Evolutionary conservation across 2,113 vertebrate species (phyloP).

Genomic region (Carettochelys insculpta): DNA sequence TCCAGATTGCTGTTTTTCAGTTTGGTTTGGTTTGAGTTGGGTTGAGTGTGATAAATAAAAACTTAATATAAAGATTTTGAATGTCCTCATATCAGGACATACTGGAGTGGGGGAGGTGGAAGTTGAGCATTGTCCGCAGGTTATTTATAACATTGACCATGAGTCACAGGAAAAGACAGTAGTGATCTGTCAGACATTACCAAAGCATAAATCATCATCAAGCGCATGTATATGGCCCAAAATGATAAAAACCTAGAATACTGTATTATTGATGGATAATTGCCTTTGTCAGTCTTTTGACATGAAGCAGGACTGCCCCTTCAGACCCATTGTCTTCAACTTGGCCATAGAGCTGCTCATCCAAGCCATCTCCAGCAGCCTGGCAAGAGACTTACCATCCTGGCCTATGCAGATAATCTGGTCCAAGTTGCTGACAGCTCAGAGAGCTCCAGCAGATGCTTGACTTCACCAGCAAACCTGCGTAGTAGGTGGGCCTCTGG

Average conservation of each 20-base stretch:
- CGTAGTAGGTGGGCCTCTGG: no score
- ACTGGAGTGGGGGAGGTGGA: not conserved
- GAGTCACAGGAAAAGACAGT: not conserved
- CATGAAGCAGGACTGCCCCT: not conserved
- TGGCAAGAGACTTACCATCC: no score
- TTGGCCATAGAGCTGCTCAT: no score
- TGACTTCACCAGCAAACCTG: no score
- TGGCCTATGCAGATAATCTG: no score
- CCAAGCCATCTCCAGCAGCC: no score
- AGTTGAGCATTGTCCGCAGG: not conserved
- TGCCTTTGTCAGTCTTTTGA: not conserved
- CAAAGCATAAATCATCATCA: not conserved
- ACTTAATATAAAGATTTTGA: not conserved
- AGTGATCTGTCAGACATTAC: not conserved
- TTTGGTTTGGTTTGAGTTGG: no score
- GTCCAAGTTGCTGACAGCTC: no score
- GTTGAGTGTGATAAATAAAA: not conserved
- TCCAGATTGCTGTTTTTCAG: no score
- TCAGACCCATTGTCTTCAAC: no score
- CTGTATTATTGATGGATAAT: not conserved
- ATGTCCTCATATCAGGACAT: not conserved
- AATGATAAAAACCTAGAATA: not conserved
- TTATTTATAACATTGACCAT: not conserved
- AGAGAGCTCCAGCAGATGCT: no score
- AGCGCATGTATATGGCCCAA: rapidly evolving